Percentiles rank a stretch among this genome's conserved stretches.
These are phyloP conservation scores for Druceiella hillmani DNA, from an alignment of 2,888 invertebrate genomes.

Conservation along the genomic window DNA sequence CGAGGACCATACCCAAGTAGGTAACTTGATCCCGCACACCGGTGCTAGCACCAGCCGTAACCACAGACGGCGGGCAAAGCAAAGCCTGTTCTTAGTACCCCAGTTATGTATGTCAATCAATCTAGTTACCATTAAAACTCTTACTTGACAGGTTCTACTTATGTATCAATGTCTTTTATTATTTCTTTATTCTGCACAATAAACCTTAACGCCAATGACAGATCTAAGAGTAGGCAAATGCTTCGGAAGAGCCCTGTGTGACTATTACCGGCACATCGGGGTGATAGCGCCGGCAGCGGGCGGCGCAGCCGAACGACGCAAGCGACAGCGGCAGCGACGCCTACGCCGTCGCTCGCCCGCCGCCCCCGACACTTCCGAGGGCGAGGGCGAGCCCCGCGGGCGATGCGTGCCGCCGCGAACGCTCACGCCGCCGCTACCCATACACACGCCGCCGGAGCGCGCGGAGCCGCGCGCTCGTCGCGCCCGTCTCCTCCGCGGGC, in stretches of 20 bases:
- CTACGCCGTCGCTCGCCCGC: conserved; percentile 33
- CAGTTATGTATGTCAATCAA: no score
- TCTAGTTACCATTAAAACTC: no score
- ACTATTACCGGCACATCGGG: conserved; percentile 53
- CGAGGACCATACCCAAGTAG: no score
- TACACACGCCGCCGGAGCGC: conserved; percentile 32
- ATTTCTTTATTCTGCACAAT: no score
- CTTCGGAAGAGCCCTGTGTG: conserved; percentile 51
- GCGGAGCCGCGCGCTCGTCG: conserved; percentile 36
- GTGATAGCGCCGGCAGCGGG: conserved; percentile 46
- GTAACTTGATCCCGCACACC: no score
- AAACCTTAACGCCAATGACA: no score
- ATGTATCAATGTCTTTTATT: no score
- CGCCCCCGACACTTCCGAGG: conserved; percentile 22
- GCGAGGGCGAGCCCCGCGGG: conserved; percentile 39
- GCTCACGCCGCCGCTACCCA: conserved; percentile 38
- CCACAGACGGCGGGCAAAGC: no score
- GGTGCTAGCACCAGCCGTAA: no score
- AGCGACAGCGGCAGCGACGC: conserved; percentile 36
- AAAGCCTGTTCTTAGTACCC: no score
- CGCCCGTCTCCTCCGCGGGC: conserved; percentile 37
- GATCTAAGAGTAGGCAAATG: conserved; percentile 42
- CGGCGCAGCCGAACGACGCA: conserved; percentile 24
- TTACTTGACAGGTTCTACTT: no score
- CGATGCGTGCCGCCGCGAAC: conserved; percentile 32